phyloP scores from a whole-genome alignment of 1,140 invertebrate genomes.

The Fopius arisanus region DNA sequence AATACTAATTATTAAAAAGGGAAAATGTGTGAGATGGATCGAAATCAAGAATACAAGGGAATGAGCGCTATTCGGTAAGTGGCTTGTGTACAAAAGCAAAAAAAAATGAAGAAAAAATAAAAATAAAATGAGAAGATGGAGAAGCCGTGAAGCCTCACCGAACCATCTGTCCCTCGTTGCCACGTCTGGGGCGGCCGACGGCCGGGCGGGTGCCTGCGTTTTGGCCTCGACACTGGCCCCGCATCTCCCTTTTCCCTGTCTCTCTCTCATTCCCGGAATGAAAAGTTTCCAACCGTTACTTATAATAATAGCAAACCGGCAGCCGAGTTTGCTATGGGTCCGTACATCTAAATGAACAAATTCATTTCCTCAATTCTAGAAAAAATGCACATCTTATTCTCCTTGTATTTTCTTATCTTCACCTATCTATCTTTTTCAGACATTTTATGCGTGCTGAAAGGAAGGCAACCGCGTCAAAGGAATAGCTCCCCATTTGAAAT shows the following conservation, averaged over 20 bases:
- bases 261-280: neutral
- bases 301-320: neutral
- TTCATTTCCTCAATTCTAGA: too few relatives aligned
- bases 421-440: too few relatives aligned
- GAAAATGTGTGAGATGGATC: neutral
- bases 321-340: too few relatives aligned
- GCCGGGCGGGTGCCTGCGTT: constrained; percentile 22
- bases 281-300: neutral
- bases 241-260: constrained; percentile 22
- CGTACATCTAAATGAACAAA: too few relatives aligned
- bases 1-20: neutral
- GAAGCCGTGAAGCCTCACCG: neutral
- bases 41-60: neutral
- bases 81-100: neutral
- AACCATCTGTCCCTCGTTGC: constrained; percentile 39
- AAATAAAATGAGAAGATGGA: constrained; percentile 9
- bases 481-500: too few relatives aligned
- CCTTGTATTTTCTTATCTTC: too few relatives aligned
- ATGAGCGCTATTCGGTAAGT: neutral
- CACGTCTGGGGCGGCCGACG: constrained; percentile 27
- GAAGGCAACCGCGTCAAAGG: too few relatives aligned
- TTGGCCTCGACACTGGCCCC: neutral
- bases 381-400: too few relatives aligned
- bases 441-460: too few relatives aligned
- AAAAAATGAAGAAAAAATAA: neutral